phyloP scores from a whole-genome alignment of 1,140 invertebrate genomes.

The Lasioglossum baleicum region DNA sequence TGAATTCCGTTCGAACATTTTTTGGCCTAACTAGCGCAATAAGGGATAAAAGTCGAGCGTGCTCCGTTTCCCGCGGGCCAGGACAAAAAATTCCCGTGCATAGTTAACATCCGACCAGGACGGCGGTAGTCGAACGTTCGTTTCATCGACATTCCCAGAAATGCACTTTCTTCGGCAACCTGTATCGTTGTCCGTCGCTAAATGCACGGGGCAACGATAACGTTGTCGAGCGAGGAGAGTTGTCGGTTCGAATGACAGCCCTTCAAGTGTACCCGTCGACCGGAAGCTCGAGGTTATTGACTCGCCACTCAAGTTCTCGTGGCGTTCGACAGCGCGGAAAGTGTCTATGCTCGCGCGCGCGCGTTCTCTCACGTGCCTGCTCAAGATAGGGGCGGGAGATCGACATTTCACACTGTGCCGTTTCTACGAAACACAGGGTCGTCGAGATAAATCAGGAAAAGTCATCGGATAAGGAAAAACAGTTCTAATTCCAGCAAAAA shows the following conservation, averaged over 20 bases:
- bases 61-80: too few relatives aligned
- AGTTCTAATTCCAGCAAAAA: too few relatives aligned
- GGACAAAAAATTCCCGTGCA: background rate
- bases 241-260: slow-evolving; percentile 77
- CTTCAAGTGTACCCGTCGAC: slow-evolving; percentile 72
- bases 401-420: background rate
- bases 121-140: background rate
- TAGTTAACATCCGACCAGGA: background rate
- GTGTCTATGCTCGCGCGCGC: slow-evolving; percentile 32
- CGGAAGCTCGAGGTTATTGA: slow-evolving; percentile 78
- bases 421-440: too few relatives aligned
- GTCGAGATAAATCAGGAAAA: too few relatives aligned
- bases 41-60: too few relatives aligned
- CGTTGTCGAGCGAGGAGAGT: slow-evolving; percentile 74
- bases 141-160: slow-evolving; percentile 21
- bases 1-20: background rate
- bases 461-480: too few relatives aligned
- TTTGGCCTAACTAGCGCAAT: too few relatives aligned
- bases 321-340: slow-evolving; percentile 39
- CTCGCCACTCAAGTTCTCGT: slow-evolving; percentile 76
- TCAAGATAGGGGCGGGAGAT: background rate
- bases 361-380: slow-evolving; percentile 30
- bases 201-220: slow-evolving; percentile 73
- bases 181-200: slow-evolving; percentile 65
- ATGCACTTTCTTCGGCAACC: slow-evolving; percentile 48